phyloP scores from a whole-genome alignment of 2,113 vertebrate species.

The Burhinus bistriatus region DNA sequence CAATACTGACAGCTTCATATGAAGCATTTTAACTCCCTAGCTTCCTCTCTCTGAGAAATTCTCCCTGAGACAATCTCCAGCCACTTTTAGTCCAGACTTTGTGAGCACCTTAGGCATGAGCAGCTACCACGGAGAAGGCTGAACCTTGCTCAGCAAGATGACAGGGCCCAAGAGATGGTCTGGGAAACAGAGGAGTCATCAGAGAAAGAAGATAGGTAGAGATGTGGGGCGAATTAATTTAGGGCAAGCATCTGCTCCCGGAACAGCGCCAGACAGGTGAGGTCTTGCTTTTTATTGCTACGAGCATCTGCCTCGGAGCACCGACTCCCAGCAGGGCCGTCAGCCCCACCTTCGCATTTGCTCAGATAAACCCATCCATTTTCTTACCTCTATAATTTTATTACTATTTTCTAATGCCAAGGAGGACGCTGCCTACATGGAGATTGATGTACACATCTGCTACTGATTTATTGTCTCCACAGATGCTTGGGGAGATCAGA shows the following conservation, averaged over 20 bases:
- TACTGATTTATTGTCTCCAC: not conserved
- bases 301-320: not conserved
- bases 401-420: not conserved
- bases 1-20: not conserved
- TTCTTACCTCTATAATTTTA: not conserved
- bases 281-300: not conserved
- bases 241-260: not conserved
- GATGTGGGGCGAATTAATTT: not conserved
- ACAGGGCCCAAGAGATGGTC: not conserved
- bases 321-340: not conserved
- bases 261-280: conserved; percentile 1
- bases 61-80: not conserved
- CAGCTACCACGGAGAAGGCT: not conserved
- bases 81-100: not conserved
- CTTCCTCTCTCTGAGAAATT: not conserved
- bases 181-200: not conserved
- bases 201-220: not conserved
- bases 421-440: not conserved
- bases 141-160: not conserved
- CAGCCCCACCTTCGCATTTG: not conserved
- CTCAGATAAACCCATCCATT: not conserved
- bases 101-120: not conserved
- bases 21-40: not conserved
- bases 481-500: not conserved
- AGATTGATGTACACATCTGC: not conserved